A percentile compares a stretch with the other conserved stretches of the same genome.
Evolutionary conservation across 2,797 vertebrate species (phyloP).

Genomic region (Gastrophryne carolinensis): DNA sequence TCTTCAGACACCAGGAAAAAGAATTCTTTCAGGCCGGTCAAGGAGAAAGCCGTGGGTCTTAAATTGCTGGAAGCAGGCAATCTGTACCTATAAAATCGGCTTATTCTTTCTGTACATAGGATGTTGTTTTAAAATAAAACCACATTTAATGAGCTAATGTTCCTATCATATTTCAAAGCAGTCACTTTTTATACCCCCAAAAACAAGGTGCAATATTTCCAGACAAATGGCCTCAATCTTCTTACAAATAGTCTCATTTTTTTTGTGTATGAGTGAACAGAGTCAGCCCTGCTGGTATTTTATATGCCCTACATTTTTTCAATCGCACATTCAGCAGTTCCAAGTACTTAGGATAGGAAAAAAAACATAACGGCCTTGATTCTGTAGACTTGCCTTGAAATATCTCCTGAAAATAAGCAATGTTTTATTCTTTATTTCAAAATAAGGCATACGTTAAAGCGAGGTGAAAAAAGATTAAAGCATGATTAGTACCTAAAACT

Average conservation of each 20-base stretch:
- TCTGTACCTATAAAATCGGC: background rate
- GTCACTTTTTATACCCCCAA: slow-evolving; percentile 9
- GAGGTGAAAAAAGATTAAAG: no score
- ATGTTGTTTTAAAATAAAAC: slow-evolving; percentile 14
- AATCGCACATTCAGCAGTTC: no score
- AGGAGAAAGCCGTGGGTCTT: background rate
- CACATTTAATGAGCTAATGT: slow-evolving; percentile 28
- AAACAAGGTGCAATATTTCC: background rate
- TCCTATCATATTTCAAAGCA: slow-evolving; percentile 10
- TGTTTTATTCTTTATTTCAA: no score
- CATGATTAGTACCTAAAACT: no score
- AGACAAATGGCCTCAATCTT: slow-evolving; percentile 2
- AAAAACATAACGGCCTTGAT: no score
- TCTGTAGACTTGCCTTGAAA: no score
- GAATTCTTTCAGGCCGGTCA: background rate
- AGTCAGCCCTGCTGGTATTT: background rate
- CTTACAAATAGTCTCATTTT: background rate
- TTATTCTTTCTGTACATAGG: slow-evolving; percentile 2
- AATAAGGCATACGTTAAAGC: no score
- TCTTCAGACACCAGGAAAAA: slow-evolving; percentile 13
- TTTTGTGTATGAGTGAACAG: background rate
- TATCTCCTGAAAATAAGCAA: no score
- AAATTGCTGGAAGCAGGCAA: slow-evolving; percentile 3
- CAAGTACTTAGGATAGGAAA: no score
- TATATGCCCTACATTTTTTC: background rate